These are phyloP conservation scores for Rhadinocentrus ornatus DNA, from an alignment of 2,797 vertebrate genomes.

Conservation along the genomic window DNA sequence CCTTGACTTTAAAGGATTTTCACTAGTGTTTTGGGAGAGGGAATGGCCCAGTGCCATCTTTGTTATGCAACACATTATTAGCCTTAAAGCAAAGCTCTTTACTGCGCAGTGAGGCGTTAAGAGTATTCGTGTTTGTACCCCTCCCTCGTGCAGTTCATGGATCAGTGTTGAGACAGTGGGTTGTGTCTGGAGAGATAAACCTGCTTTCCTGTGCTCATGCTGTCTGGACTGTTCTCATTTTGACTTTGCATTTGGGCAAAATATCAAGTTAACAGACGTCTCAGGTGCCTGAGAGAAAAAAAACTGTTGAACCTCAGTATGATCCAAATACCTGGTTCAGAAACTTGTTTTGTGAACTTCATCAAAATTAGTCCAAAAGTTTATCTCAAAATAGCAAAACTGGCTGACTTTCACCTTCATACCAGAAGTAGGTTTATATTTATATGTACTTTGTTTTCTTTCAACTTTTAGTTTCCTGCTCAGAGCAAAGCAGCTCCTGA, in stretches of 20 bases:
- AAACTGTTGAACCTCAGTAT: not conserved
- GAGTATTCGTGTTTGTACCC: constrained; percentile 14
- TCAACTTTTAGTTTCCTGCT: constrained; percentile 89
- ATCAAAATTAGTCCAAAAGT: not conserved
- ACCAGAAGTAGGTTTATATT: not conserved
- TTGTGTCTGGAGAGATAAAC: constrained; percentile 29
- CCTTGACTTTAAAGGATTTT: constrained; percentile 49
- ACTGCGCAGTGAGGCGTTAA: constrained; percentile 38
- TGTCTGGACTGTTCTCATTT: not conserved
- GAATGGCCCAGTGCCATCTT: constrained; percentile 25
- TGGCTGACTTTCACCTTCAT: not conserved
- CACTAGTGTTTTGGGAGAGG: constrained; percentile 1
- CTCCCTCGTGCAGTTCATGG: not conserved
- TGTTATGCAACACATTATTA: constrained; percentile 67
- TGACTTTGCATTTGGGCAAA: not conserved
- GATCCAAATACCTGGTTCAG: not conserved
- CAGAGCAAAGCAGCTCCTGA: constrained; percentile 91
- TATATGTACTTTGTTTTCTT: constrained; percentile 12
- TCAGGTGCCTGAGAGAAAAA: not conserved
- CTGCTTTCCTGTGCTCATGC: not conserved
- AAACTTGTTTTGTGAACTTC: not conserved
- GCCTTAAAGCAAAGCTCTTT: constrained; percentile 69
- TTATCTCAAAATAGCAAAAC: not conserved
- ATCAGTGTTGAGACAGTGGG: constrained; percentile 4
- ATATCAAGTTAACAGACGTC: not conserved